Conservation (phyloP, 1,140 invertebrate species). For the Caenorhabditis inopinata region DNA sequence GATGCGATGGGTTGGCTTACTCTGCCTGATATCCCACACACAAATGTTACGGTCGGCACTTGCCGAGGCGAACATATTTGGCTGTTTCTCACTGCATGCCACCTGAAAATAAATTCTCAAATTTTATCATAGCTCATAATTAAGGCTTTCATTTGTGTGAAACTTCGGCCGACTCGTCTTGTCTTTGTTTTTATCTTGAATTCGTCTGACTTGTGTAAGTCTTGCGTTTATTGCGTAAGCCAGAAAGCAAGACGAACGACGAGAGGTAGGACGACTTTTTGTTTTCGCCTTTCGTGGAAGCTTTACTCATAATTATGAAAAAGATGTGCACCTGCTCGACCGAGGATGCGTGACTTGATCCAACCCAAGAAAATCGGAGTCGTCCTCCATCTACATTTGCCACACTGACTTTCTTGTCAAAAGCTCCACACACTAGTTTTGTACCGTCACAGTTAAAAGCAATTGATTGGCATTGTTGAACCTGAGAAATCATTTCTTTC, state of each 20-base stretch:
- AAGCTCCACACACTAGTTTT: neutral
- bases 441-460: slow-evolving; percentile 12
- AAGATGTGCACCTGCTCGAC: neutral
- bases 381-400: slow-evolving; percentile 5
- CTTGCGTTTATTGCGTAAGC: too few species aligned
- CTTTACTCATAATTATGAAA: too few species aligned
- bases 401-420: slow-evolving; percentile 18
- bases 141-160: too few species aligned
- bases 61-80: slow-evolving; percentile 32
- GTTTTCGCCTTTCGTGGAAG: too few species aligned
- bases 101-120: slow-evolving; percentile 11
- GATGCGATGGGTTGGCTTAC: slow-evolving; percentile 8
- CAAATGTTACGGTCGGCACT: slow-evolving; percentile 29
- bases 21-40: slow-evolving; percentile 33
- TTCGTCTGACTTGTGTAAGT: too few species aligned
- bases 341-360: neutral
- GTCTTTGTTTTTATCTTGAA: too few species aligned
- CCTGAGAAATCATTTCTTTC: neutral
- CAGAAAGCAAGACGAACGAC: too few species aligned
- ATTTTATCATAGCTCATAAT: too few species aligned
- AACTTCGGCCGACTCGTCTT: too few species aligned
- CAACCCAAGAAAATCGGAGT: neutral
- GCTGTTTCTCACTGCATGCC: slow-evolving; percentile 9
- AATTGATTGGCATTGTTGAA: neutral
- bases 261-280: too few species aligned